Conservation (phyloP, 2,113 vertebrate species). For the Chitala chitala region DNA sequence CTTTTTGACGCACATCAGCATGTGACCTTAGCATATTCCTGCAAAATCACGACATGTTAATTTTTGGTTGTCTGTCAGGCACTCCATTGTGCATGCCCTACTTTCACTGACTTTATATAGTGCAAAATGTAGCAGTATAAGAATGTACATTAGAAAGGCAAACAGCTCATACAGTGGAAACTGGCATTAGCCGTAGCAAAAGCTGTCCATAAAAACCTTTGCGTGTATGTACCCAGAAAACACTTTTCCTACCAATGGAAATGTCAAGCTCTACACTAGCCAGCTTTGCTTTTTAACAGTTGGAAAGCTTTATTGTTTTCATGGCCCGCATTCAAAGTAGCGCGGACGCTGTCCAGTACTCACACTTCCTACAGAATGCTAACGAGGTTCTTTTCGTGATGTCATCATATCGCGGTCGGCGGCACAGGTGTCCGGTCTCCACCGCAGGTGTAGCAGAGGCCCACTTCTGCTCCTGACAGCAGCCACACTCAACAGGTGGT, state of each 20-base stretch:
- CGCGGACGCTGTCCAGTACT: background rate
- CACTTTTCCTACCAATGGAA: background rate
- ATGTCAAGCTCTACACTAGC: background rate
- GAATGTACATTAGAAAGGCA: too few relatives aligned
- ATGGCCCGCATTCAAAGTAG: background rate
- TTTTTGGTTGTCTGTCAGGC: background rate
- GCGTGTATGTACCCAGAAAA: background rate
- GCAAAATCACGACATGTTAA: background rate
- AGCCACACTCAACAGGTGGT: background rate
- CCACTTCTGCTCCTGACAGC: too few relatives aligned
- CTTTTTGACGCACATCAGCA: background rate
- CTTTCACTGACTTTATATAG: constrained; percentile 1
- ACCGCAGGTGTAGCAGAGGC: too few relatives aligned
- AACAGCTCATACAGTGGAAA: background rate
- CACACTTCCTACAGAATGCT: background rate
- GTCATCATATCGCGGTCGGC: background rate
- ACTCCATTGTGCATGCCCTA: background rate
- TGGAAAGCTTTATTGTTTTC: background rate
- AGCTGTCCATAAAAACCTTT: background rate
- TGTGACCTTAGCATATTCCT: constrained; percentile 27
- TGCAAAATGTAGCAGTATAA: too few relatives aligned
- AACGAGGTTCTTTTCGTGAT: background rate
- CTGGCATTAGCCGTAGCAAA: background rate
- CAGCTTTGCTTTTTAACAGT: background rate
- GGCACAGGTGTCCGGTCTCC: background rate